A percentile compares a stretch with the other conserved stretches of the same genome.
Conservation (phyloP, 2,797 vertebrate genomes). For the Bryconaethiops microstoma region DNA sequence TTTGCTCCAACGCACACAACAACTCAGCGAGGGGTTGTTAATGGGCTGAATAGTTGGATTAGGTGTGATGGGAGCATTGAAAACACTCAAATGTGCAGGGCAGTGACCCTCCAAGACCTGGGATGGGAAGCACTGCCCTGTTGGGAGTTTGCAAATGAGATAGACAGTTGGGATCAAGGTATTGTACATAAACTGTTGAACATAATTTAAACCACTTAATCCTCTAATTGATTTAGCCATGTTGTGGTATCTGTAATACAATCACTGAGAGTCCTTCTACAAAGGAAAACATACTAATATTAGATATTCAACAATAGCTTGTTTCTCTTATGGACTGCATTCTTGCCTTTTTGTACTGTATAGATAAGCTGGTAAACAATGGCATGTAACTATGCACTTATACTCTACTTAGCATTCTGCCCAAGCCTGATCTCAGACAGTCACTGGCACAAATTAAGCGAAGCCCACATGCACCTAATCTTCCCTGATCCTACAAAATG, state of each 20-base stretch:
- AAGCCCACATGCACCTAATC: constrained; percentile 64
- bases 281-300: background rate
- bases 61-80: no score
- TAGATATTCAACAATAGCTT: background rate
- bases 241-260: background rate
- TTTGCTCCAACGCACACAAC: no score
- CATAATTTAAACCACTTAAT: background rate
- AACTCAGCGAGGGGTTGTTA: no score
- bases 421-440: constrained; percentile 55
- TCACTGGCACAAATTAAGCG: constrained; percentile 57
- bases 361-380: background rate
- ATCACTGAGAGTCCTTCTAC: background rate
- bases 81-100: no score
- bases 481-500: constrained; percentile 71
- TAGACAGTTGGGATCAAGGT: background rate
- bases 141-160: background rate
- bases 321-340: background rate
- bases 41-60: no score
- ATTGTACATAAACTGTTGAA: background rate
- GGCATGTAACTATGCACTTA: no score
- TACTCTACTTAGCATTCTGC: constrained; percentile 5
- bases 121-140: no score
- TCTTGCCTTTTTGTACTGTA: background rate
- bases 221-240: background rate
- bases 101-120: no score